Evolutionary conservation across 2,113 vertebrate genomes (phyloP), one percentile per base, ranked within the genome.

Genomic region (Gobiocypris rarus): DNA sequence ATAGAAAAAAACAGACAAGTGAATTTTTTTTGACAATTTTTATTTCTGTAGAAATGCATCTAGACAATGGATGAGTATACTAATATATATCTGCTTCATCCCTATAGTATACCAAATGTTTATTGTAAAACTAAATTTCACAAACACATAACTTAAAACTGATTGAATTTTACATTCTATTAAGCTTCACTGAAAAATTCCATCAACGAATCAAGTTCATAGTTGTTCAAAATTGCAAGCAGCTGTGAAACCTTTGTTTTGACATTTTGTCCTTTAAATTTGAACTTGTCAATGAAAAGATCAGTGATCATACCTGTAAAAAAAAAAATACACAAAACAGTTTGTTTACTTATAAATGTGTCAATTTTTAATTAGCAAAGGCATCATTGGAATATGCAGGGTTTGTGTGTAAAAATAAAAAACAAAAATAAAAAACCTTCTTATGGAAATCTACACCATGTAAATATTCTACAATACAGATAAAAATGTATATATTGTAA

Each of bases 281-380:
- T 99, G 93, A 98, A 99, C 89, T 99, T 99, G 90, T 99, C 98
- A 71, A 99, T 99, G 94, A 97, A 99, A 90, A 99, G 96, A 91
- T 99, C 98, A 0, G 98, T 99, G 90, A 99, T 99, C 97, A 98
- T 99, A 61, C 98, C 97, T 99, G 87, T 78, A 90, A 91, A 58
- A 67, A 13, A 58, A 67, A 90, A n/a, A n/a, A n/a, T n/a, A n/a
- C n/a, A 67, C 83, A 83, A 69, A 43, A 74, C 6, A 3, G 5
- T 65, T 19, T 31, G 19, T 73, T 28, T 58, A 74, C 17, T 5
- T 4, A 75, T 9, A 59, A 11, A 17, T 54, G 7, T 54, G 17
- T 50, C 10, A 28, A 9, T 1, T 48, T 38, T 31, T 73, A 1
- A 56, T 14, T 5, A 1, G 41, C 48, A 22, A 50, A 50, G 3